phyloP scores from a whole-genome alignment of 2,797 vertebrate genomes.

The Bufotes viridis region DNA sequence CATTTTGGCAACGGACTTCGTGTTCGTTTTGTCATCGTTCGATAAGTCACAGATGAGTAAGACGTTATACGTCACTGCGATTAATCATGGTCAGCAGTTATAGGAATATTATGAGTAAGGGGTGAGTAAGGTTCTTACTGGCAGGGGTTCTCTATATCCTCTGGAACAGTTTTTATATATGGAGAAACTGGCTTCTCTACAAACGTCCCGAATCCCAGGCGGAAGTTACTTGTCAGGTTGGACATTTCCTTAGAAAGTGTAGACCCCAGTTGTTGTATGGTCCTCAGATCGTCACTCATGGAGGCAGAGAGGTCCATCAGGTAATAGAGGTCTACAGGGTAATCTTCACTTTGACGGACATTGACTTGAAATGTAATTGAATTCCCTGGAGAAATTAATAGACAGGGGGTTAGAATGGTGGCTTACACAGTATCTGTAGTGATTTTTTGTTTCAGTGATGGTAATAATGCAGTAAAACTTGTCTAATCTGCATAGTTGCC shows the following conservation, averaged over 20 bases:
- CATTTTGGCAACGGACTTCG: neutral
- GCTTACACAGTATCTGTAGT: neutral
- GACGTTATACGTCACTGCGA: neutral
- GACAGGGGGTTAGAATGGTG: neutral
- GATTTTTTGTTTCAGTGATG: neutral
- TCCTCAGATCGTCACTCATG: slow-evolving; percentile 91
- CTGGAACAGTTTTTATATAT: slow-evolving; percentile 87
- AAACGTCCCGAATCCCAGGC: slow-evolving; percentile 96
- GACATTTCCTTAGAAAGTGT: slow-evolving; percentile 93
- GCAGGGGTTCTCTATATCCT: slow-evolving; percentile 89
- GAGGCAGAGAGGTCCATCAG: slow-evolving; percentile 98
- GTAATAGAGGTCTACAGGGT: slow-evolving; percentile 97
- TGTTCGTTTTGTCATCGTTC: neutral
- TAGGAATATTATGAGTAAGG: slow-evolving; percentile 25
- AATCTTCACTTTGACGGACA: slow-evolving; percentile 92
- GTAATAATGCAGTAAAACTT: neutral
- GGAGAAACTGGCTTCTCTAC: slow-evolving; percentile 97
- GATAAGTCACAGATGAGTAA: slow-evolving; percentile 37
- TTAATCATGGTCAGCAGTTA: slow-evolving; percentile 32
- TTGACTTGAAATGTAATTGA: slow-evolving; percentile 88
- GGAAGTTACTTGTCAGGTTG: slow-evolving; percentile 93
- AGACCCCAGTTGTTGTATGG: slow-evolving; percentile 91
- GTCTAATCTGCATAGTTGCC: neutral
- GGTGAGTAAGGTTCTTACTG: slow-evolving; percentile 77
- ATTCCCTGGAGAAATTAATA: slow-evolving; percentile 74